Conservation (phyloP, 2,888 invertebrate genomes). For the Torymus aiolomorphi region DNA sequence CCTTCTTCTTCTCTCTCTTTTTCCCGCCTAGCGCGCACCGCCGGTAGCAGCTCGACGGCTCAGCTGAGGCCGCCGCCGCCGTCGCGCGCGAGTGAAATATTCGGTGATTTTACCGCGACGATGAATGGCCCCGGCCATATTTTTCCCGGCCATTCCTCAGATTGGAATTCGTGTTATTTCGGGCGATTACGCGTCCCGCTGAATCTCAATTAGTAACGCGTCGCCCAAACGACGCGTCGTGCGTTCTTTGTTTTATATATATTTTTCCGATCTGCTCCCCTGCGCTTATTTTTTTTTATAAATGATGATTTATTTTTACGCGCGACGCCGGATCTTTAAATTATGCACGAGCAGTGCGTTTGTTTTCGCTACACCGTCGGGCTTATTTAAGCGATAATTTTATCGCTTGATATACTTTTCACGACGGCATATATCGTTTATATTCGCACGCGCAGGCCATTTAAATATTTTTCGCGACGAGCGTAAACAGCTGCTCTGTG, state of each 20-base stretch:
- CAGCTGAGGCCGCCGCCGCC: constrained; percentile 57
- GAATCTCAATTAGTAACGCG: constrained; percentile 74
- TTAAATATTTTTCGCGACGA: background rate
- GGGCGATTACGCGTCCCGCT: constrained; percentile 71
- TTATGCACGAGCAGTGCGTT: constrained; percentile 1
- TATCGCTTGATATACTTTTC: constrained; percentile 1
- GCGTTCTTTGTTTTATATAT: constrained; percentile 3
- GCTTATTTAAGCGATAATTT: too few species aligned
- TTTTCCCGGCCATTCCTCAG: constrained; percentile 68
- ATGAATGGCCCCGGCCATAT: constrained; percentile 69
- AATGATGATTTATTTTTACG: constrained; percentile 42
- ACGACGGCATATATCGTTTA: constrained; percentile 8
- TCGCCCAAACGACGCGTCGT: constrained; percentile 51
- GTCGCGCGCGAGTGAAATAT: constrained; percentile 71
- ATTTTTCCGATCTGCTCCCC: background rate
- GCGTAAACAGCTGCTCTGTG: background rate
- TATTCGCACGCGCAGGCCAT: background rate
- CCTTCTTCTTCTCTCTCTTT: constrained; percentile 50
- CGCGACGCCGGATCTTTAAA: background rate
- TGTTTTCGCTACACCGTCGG: too few species aligned
- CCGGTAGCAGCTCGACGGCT: constrained; percentile 34
- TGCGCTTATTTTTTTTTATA: background rate
- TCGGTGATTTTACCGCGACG: constrained; percentile 72
- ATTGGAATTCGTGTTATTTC: constrained; percentile 74
- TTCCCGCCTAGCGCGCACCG: constrained; percentile 59